phyloP scores from a whole-genome alignment of 2,113 vertebrate genomes.

The Nothobranchius furzeri region DNA sequence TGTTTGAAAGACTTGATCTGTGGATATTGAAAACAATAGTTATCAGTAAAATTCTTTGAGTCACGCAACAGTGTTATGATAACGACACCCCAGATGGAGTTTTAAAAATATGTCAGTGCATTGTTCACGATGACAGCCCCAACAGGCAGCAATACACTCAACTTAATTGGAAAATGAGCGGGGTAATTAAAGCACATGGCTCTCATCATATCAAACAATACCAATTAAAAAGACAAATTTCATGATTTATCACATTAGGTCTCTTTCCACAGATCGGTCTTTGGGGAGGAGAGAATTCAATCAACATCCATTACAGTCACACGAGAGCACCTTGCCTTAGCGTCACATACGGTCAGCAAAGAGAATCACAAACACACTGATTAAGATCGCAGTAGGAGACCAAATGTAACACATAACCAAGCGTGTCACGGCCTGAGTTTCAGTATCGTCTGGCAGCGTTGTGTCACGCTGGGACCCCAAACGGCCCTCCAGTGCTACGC shows the following conservation, averaged over 20 bases:
- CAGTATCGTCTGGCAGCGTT: conserved; percentile 15
- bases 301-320: conserved; percentile 39
- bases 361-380: conserved; percentile 19
- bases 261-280: conserved; percentile 56
- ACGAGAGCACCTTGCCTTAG: conserved; percentile 17
- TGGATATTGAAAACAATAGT: too few species aligned
- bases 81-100: conserved; percentile 8
- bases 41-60: neutral
- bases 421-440: conserved; percentile 23
- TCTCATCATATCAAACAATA: conserved; percentile 64
- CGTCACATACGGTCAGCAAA: conserved; percentile 7
- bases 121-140: conserved; percentile 37
- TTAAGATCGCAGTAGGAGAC: conserved; percentile 4
- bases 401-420: conserved; percentile 8
- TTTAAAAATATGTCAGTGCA: conserved; percentile 29
- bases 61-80: conserved; percentile 5
- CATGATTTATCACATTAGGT: conserved; percentile 66
- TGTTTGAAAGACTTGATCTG: neutral
- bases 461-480: conserved; percentile 28
- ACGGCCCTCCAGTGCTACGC: conserved; percentile 12
- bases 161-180: conserved; percentile 61
- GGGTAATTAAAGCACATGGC: conserved; percentile 67
- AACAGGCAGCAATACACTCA: conserved; percentile 35
- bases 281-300: conserved; percentile 35
- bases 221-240: conserved; percentile 68